Conservation (phyloP, 1,140 invertebrate genomes). For the Drosophila ananassae region DNA sequence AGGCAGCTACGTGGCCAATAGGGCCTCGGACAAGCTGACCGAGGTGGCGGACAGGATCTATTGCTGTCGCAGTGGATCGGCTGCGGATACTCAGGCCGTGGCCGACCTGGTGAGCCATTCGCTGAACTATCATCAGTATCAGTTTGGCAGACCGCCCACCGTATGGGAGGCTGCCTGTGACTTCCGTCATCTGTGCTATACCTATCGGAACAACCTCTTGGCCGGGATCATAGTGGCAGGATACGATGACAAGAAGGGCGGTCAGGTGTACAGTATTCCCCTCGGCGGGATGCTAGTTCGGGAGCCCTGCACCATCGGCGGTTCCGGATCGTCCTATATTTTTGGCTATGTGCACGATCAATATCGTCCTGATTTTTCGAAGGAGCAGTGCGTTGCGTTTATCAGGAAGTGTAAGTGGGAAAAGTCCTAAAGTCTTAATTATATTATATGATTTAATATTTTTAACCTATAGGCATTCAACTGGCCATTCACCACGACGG, state of each 20-base stretch:
- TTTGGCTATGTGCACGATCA: background rate
- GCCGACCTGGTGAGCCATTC: background rate
- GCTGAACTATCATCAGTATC: background rate
- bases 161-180: background rate
- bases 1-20: background rate
- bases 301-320: background rate
- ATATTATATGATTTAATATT: background rate
- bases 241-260: background rate
- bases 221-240: background rate
- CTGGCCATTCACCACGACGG: background rate
- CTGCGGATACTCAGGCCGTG: background rate
- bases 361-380: background rate
- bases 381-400: background rate
- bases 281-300: background rate
- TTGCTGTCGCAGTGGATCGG: slow-evolving; percentile 1
- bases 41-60: background rate
- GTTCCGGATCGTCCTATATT: background rate
- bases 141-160: background rate
- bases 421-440: too few species aligned
- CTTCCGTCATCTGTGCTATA: background rate
- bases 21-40: background rate
- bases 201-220: background rate
- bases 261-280: background rate
- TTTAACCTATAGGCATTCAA: background rate
- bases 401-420: background rate